Conservation (phyloP, 2,113 vertebrate species). For the Ivindomyrus marchei region DNA sequence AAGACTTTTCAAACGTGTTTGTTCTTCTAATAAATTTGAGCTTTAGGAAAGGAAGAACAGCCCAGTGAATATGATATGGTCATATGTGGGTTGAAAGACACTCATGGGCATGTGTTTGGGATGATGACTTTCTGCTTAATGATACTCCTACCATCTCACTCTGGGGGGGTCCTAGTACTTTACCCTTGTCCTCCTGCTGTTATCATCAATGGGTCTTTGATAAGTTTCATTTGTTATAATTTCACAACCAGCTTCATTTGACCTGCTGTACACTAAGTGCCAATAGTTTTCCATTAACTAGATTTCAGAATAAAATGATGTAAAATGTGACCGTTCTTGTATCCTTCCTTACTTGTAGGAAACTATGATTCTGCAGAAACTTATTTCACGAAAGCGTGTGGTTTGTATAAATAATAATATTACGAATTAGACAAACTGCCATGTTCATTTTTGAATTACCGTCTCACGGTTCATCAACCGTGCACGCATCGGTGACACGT, state of each 20-base stretch:
- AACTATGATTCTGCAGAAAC: neutral
- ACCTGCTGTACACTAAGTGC: neutral
- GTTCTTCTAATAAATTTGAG: neutral
- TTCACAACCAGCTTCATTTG: neutral
- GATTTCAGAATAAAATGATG: neutral
- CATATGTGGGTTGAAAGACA: neutral
- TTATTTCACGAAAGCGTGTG: neutral
- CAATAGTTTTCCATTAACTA: neutral
- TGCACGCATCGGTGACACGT: neutral
- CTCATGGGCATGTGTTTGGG: neutral
- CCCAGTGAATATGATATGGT: neutral
- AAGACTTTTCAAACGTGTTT: neutral
- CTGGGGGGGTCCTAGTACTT: neutral
- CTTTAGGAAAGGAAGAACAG: neutral
- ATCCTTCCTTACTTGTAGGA: neutral
- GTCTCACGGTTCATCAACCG: neutral
- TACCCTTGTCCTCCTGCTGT: neutral
- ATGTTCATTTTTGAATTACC: neutral
- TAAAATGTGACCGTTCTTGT: neutral
- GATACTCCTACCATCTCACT: neutral
- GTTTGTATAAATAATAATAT: neutral
- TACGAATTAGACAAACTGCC: neutral
- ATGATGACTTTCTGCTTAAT: neutral
- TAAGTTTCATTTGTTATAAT: neutral
- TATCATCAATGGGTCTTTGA: neutral